Conservation (phyloP, 2,888 invertebrate species). For the Brachyptera putata region DNA sequence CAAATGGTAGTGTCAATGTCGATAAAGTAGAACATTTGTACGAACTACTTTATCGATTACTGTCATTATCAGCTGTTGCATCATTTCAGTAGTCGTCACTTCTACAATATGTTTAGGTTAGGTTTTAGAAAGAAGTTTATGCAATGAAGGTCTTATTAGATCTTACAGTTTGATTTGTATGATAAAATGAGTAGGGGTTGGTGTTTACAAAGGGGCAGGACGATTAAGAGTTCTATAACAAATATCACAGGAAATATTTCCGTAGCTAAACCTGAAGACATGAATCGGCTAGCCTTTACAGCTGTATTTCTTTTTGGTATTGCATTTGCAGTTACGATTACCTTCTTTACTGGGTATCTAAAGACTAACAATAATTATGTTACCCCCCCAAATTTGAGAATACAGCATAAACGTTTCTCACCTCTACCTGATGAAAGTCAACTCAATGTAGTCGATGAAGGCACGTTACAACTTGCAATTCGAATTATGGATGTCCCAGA, state of each 20-base stretch:
- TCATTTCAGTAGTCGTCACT: too few species aligned
- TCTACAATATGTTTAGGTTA: too few species aligned
- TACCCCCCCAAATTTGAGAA: neutral
- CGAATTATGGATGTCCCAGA: constrained; percentile 21
- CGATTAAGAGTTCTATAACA: neutral
- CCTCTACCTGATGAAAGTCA: constrained; percentile 33
- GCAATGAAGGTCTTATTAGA: too few species aligned
- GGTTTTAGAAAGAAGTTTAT: too few species aligned
- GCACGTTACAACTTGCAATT: constrained; percentile 27
- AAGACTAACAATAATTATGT: neutral
- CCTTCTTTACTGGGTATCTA: constrained; percentile 30
- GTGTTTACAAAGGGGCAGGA: constrained; percentile 15
- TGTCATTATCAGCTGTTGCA: too few species aligned
- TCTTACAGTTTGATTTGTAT: too few species aligned
- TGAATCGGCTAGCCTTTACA: constrained; percentile 32
- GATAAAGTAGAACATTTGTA: too few species aligned
- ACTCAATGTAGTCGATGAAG: constrained; percentile 31
- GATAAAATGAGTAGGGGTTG: constrained; percentile 21
- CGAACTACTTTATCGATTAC: too few species aligned
- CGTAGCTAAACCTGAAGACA: constrained; percentile 24
- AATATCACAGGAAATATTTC: neutral
- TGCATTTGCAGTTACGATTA: constrained; percentile 31
- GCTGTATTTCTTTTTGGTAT: constrained; percentile 34
- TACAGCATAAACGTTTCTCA: constrained; percentile 26
- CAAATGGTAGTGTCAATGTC: too few species aligned